phyloP scores from a whole-genome alignment of 92 coral and sea anemone species.

The Micromussa lordhowensis region DNA sequence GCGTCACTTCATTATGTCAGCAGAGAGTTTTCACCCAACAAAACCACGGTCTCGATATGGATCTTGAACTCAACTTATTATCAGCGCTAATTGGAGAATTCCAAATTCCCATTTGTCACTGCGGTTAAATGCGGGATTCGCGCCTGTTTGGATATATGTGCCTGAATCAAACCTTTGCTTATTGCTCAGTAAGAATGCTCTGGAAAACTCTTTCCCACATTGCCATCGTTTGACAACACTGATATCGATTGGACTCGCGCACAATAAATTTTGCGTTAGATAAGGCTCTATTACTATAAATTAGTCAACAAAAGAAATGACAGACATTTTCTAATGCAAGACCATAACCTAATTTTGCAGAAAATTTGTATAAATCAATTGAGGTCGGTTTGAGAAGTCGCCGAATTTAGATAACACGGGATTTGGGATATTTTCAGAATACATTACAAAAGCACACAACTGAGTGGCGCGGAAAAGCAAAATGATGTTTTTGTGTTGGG shows the following conservation, averaged over 20 bases:
- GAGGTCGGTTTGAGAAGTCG: background rate
- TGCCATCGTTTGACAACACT: background rate
- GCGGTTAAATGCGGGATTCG: background rate
- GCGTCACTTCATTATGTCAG: background rate
- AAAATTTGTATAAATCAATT: background rate
- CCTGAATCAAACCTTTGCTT: background rate
- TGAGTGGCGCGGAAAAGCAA: background rate
- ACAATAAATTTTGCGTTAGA: background rate
- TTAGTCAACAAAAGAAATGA: constrained; percentile 20
- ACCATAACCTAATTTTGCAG: background rate
- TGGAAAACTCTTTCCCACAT: background rate
- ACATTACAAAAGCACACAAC: background rate
- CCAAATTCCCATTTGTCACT: background rate
- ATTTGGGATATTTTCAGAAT: background rate
- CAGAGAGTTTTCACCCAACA: background rate
- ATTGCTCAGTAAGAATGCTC: background rate
- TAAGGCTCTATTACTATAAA: constrained; percentile 10
- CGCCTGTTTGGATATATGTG: background rate
- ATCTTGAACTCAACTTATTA: background rate
- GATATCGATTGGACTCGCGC: background rate
- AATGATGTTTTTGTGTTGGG: background rate
- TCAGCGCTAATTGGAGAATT: background rate
- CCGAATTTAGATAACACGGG: background rate
- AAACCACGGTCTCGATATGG: background rate
- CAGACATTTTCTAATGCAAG: background rate